phyloP scores from a whole-genome alignment of 2,888 invertebrate species.

The Horisme vitalbata region DNA sequence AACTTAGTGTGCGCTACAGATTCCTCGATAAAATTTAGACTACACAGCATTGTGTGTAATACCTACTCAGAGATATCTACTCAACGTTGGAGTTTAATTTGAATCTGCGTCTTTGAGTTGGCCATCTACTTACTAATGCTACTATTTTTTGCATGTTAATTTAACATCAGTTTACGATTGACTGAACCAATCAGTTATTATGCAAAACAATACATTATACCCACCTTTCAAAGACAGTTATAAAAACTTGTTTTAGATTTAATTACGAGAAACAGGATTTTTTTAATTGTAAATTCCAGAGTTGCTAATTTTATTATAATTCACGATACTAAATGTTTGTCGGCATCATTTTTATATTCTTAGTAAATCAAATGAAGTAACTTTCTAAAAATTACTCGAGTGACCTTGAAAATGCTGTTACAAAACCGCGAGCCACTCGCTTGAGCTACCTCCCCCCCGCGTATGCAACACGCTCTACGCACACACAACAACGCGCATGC shows the following conservation, averaged over 20 bases:
- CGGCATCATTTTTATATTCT: not conserved
- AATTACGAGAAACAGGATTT: not conserved
- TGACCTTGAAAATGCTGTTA: slow-evolving; percentile 83
- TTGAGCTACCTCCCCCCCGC: slow-evolving; percentile 63
- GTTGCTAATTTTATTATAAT: slow-evolving; percentile 10
- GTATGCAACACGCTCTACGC: slow-evolving; percentile 43
- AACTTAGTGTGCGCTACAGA: no score
- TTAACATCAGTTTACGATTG: not conserved
- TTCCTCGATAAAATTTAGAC: no score
- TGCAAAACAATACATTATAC: slow-evolving; percentile 39
- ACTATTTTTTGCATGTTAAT: not conserved
- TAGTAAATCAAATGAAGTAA: slow-evolving; percentile 59
- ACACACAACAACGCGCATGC: slow-evolving; percentile 47
- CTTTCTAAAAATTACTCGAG: slow-evolving; percentile 82
- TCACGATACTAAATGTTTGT: not conserved
- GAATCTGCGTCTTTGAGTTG: no score
- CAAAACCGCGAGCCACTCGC: slow-evolving; percentile 79
- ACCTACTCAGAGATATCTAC: no score
- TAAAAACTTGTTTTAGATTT: not conserved
- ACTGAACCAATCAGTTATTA: slow-evolving; percentile 37
- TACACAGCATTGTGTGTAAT: no score
- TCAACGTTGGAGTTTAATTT: no score
- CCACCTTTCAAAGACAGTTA: not conserved
- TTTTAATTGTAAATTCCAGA: slow-evolving; percentile 22
- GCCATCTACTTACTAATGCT: no score